Percentiles rank a stretch among this genome's conserved stretches.
These are phyloP conservation scores for Coptotermes formosanus DNA, from an alignment of 1,140 invertebrate species.

Conservation along the genomic window DNA sequence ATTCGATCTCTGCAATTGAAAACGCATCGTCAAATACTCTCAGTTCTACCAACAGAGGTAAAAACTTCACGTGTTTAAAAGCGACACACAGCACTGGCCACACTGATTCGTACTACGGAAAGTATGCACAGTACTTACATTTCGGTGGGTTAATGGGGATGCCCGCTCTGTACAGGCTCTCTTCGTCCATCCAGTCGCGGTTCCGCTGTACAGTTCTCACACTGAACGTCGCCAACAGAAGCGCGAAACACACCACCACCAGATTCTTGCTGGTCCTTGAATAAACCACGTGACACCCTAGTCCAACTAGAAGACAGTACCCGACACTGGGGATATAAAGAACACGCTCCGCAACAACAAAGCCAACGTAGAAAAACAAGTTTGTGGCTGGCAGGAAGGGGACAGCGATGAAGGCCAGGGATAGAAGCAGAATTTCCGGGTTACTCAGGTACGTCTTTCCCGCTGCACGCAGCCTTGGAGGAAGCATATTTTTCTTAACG, in stretches of 20 bases:
- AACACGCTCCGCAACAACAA: slow-evolving; percentile 93
- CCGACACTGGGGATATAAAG: slow-evolving; percentile 95
- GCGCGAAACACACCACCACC: slow-evolving; percentile 50
- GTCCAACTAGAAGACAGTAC: slow-evolving; percentile 83
- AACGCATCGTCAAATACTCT: too few relatives aligned
- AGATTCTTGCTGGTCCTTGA: slow-evolving; percentile 47
- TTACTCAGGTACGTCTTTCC: neutral
- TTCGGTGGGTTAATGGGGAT: slow-evolving; percentile 94
- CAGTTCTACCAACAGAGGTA: too few relatives aligned
- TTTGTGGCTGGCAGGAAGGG: slow-evolving; percentile 95
- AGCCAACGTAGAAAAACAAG: slow-evolving; percentile 93
- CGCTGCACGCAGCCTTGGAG: neutral
- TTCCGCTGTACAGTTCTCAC: slow-evolving; percentile 80
- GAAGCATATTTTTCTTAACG: neutral
- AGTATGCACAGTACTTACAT: slow-evolving; percentile 62
- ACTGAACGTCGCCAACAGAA: slow-evolving; percentile 67
- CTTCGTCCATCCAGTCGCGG: slow-evolving; percentile 88
- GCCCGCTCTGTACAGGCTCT: slow-evolving; percentile 88
- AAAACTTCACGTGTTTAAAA: too few relatives aligned
- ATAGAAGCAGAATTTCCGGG: slow-evolving; percentile 51
- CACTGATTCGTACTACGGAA: too few relatives aligned
- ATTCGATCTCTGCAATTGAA: too few relatives aligned
- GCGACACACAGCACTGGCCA: too few relatives aligned
- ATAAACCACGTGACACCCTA: slow-evolving; percentile 58
- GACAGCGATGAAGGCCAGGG: slow-evolving; percentile 76